phyloP scores from a whole-genome alignment of 2,888 invertebrate genomes.

The Drosophila meridionalis region DNA sequence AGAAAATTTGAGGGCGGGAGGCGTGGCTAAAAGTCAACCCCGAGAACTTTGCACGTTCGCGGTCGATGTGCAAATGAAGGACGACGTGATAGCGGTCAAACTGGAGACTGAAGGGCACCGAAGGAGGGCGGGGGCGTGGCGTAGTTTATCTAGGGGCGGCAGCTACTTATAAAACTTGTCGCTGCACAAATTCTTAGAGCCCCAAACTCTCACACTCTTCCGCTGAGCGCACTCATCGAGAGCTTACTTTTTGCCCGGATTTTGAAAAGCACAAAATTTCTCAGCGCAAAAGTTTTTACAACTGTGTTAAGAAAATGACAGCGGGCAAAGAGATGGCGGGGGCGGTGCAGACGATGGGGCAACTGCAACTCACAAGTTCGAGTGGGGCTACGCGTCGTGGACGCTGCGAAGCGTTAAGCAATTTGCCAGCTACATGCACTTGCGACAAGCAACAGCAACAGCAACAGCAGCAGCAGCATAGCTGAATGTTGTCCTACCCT shows the following conservation, averaged over 20 bases:
- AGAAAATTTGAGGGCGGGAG: slow-evolving; percentile 11
- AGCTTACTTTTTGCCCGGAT: slow-evolving; percentile 43
- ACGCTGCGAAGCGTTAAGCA: slow-evolving; percentile 77
- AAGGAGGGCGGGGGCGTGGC: neutral
- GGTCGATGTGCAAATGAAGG: slow-evolving; percentile 81
- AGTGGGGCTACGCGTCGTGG: slow-evolving; percentile 39
- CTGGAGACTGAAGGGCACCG: neutral
- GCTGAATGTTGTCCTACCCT: slow-evolving; percentile 9
- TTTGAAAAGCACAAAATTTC: slow-evolving; percentile 67
- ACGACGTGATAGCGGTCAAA: slow-evolving; percentile 62
- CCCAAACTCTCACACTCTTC: neutral
- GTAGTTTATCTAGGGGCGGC: slow-evolving; percentile 20
- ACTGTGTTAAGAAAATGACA: slow-evolving; percentile 78
- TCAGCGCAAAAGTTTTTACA: slow-evolving; percentile 71
- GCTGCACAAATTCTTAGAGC: slow-evolving; percentile 59
- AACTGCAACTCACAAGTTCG: slow-evolving; percentile 25
- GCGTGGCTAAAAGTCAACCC: slow-evolving; percentile 51
- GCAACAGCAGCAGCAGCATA: neutral
- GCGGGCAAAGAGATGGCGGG: neutral
- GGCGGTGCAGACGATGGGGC: slow-evolving; percentile 5
- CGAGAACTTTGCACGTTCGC: slow-evolving; percentile 63
- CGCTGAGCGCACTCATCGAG: slow-evolving; percentile 20
- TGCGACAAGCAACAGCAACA: slow-evolving; percentile 15
- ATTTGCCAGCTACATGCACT: slow-evolving; percentile 73
- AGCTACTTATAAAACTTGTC: slow-evolving; percentile 77